phyloP scores from a whole-genome alignment of 1,140 invertebrate genomes.

The Apis cerana region DNA sequence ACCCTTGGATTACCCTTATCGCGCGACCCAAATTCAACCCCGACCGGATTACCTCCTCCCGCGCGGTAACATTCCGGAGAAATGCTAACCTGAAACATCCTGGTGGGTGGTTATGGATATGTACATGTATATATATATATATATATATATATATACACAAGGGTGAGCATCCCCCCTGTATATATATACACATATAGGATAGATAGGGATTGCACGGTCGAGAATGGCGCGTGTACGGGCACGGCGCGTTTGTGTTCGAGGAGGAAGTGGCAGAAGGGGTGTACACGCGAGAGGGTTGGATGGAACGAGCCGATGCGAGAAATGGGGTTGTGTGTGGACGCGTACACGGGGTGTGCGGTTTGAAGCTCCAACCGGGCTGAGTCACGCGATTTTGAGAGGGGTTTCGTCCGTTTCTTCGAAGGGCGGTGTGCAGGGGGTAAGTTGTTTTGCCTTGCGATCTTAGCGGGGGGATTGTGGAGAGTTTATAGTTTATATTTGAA shows the following conservation, averaged over 20 bases:
- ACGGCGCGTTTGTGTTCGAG: no score
- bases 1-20: slow-evolving; percentile 67
- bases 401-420: neutral
- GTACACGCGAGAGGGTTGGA: slow-evolving; percentile 1
- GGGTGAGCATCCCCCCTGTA: neutral
- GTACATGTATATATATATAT: slow-evolving; percentile 27
- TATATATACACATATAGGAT: no score
- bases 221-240: neutral
- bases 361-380: neutral
- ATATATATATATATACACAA: no score
- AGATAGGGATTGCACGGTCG: neutral
- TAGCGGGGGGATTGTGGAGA: no score
- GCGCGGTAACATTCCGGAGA: slow-evolving; percentile 56
- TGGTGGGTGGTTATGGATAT: slow-evolving; percentile 53
- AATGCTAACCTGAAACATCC: slow-evolving; percentile 63
- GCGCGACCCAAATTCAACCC: slow-evolving; percentile 61
- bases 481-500: no score
- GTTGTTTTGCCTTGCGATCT: no score
- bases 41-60: slow-evolving; percentile 52
- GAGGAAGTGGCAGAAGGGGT: neutral
- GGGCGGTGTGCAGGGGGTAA: no score
- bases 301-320: neutral
- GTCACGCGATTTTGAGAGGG: neutral
- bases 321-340: neutral
- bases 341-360: neutral